phyloP scores from a whole-genome alignment of 2,113 vertebrate species.

The Atractosteus spatula region DNA sequence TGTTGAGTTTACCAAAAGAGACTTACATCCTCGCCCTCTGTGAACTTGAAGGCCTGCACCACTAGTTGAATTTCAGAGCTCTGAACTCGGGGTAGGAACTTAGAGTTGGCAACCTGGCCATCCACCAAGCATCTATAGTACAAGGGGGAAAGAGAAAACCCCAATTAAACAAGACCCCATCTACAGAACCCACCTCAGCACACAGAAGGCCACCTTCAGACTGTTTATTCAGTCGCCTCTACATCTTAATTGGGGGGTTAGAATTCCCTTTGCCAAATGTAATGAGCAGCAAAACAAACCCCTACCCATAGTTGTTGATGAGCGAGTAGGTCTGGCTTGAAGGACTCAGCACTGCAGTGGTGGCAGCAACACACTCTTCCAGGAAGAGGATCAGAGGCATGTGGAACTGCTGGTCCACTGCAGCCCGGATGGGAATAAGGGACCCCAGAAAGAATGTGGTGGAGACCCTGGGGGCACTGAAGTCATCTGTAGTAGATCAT shows the following conservation, averaged over 20 bases:
- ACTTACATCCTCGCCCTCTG: conserved; percentile 41
- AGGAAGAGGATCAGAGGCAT: conserved; percentile 64
- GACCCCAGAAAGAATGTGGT: conserved; percentile 62
- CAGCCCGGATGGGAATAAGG: conserved; percentile 63
- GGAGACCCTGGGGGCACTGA: conserved; percentile 41
- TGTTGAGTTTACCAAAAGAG: too few species aligned
- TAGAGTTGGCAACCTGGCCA: conserved; percentile 42
- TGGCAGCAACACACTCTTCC: conserved; percentile 64
- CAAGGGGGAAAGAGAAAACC: not conserved
- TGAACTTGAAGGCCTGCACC: conserved; percentile 63
- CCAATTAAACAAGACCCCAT: too few species aligned
- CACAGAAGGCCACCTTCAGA: too few species aligned
- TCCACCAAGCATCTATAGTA: conserved; percentile 64
- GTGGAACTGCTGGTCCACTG: conserved; percentile 56
- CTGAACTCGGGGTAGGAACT: conserved; percentile 58
- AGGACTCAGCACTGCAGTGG: conserved; percentile 32
- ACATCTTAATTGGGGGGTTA: not conserved
- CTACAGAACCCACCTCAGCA: not conserved
- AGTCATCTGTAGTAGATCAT: conserved; percentile 38
- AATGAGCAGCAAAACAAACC: not conserved
- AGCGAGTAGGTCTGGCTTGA: conserved; percentile 49
- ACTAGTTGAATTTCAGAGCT: conserved; percentile 52
- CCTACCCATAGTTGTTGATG: conserved; percentile 66
- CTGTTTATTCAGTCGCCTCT: too few species aligned
- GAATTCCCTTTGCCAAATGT: not conserved